Base-by-base conservation (phyloP, 1,140 invertebrate species). In the Drosophila pallidifrons region DNA sequence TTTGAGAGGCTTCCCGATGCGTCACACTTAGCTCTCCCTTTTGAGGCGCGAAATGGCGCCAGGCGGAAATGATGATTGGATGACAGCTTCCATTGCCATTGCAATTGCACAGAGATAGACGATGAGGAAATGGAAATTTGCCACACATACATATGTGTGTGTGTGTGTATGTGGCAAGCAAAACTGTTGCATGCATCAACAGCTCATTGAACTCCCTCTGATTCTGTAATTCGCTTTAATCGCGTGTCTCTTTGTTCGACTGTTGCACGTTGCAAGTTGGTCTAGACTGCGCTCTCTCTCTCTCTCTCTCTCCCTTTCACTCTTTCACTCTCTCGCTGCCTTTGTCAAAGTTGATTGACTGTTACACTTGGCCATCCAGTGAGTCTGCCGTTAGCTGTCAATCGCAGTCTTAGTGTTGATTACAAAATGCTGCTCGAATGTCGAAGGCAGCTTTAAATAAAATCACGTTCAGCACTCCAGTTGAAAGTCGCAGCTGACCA, bases 1-100 rank as follows among this genome's bases (percentile, higher is more conserved):
- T 51, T 51, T 20, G 45, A 46, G 45, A n/a, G 66, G 66, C 66
- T 68, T 68, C 66, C 46, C 45, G 28, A 54, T 52, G 49, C 28
- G 49, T 52, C 25, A 30, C 35, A 38, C 35, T 32, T 32, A 6
- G 8, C 8, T 2, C 35, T 3, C 35, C 10, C 35, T 7, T 5
- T 32, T 1, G 32, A 10, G 35, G 10, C 35, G 8, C 35, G 7
- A 10, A 38, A 38, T 43, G 41, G 41, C 41, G 41, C 41, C 41
- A 13, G 41, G n/a, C 41, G 41, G 41, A 43, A 43, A 43, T 43
- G 11, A 43, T 43, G 41, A 43, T 43, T 43, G 41, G 41, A 43
- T 43, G 3, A 3, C 7, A 5, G 41, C 41, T n/a, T 13, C 11
- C 41, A 43, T 38, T 38, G 35, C 35, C 35, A 38, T 7, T 6